Percentiles rank a stretch among this genome's conserved stretches.
Conservation (phyloP, 2,888 invertebrate genomes). For the Rhodophaea formosa region DNA sequence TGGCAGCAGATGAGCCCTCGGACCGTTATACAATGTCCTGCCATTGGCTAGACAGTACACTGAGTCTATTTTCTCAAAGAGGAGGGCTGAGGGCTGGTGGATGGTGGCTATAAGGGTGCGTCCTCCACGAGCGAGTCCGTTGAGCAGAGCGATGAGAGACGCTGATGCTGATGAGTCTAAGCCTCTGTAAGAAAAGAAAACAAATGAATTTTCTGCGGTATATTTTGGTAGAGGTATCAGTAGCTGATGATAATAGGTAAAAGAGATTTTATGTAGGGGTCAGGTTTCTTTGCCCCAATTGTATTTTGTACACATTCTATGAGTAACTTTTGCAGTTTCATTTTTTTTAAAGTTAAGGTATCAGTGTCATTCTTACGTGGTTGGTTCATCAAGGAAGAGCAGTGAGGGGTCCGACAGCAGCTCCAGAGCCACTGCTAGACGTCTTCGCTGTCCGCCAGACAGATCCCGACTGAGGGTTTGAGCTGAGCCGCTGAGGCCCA, state of each 20-base stretch:
- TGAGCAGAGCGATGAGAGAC: constrained; percentile 90
- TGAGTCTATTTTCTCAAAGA: constrained; percentile 96
- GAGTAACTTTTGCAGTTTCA: too few species aligned
- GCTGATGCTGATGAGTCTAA: constrained; percentile 93
- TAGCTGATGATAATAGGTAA: too few species aligned
- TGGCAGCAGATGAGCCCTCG: constrained; percentile 86
- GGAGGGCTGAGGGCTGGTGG: constrained; percentile 95
- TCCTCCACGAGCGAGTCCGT: constrained; percentile 90
- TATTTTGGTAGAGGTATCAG: too few species aligned
- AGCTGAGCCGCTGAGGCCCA: constrained; percentile 86
- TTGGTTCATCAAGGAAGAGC: constrained; percentile 94
- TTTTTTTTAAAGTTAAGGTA: too few species aligned
- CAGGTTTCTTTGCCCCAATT: too few species aligned
- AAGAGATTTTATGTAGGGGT: too few species aligned
- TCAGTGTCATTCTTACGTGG: constrained; percentile 82
- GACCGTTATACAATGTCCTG: constrained; percentile 91
- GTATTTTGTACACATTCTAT: too few species aligned
- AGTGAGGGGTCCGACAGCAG: constrained; percentile 93
- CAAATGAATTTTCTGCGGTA: too few species aligned
- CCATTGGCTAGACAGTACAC: constrained; percentile 92
- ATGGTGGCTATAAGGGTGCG: constrained; percentile 95
- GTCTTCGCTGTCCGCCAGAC: constrained; percentile 92
- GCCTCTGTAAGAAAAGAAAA: constrained; percentile 82
- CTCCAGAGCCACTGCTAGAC: constrained; percentile 91
- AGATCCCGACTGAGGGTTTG: constrained; percentile 86